Evolutionary conservation across 2,113 vertebrate genomes (phyloP), one percentile per base, ranked within the genome.

Genomic region (Cathartes aura): DNA sequence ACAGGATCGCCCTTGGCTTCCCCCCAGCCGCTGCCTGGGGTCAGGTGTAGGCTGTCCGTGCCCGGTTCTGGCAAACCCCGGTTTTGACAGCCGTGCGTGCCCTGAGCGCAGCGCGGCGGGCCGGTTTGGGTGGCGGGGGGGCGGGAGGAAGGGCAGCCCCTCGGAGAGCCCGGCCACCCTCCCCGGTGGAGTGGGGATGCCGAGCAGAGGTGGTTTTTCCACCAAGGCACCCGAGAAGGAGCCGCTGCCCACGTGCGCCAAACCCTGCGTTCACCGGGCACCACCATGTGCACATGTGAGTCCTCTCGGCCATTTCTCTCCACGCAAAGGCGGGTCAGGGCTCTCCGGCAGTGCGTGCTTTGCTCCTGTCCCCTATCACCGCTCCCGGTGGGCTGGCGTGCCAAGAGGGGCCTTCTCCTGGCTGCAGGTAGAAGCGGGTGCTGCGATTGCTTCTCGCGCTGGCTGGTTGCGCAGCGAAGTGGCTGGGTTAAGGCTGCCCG

Each of bases 41-140:
- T 67, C 42, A 23, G 29, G n/a, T 48, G 23, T 2, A 3, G 42
- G 29, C 23, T 78, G 24, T 34, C 50, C 1, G 2, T 48, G 56
- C 58, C 50, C 2, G 1, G 6, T 36, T 82, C 45, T 67, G 52
- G 29, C 38, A 42, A 40, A 45, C 8, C 21, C 58, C 1, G 0
- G 14, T 6, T 52, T 29, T 68, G 18, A 27, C 1, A 1, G 34
- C 48, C 0, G 0, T 20, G 38, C 1, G 1, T 32, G 32, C 63
- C 36, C 36, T 12, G 36, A 14, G 20, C 2, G 0, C 11, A 12
- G 43, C 3, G 1, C 0, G 4, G 36, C 2, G 2, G 87, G 53
- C 23, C 2, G 0, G 14, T 13, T 40, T 1, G 1, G 64, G 22
- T 36, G 55, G 12, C 5, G 52, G 53, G 5, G 8, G 30, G 24